Base-by-base conservation (phyloP, 2,888 invertebrate genomes). In the Cataglyphis livida region DNA sequence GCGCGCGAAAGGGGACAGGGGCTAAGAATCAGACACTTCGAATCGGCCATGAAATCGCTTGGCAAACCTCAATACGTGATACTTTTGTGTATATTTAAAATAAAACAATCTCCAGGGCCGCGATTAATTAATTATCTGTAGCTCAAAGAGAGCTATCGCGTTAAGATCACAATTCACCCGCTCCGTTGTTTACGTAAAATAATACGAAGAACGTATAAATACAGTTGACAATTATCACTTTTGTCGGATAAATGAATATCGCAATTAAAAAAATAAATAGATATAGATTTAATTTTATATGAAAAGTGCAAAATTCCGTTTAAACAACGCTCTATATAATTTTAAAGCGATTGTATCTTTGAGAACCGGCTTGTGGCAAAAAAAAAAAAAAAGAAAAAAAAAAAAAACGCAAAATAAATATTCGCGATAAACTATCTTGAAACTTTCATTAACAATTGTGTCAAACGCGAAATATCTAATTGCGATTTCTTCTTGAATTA, bases 81-180 rank as follows among this genome's bases (percentile, higher is more conserved):
- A n/a, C 48, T 70, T 70, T 25, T 70, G 35, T 70, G 35, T 51
- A 62, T 73, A 75, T 86, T 84, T 88, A 76, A 84, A 51, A 88
- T 86, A 86, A 89, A 90, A 90, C 83, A 83, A 82, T 76, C 48
- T 71, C 48, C 66, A 61, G 79, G 86, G 84, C 84, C 91, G 86
- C 86, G 90, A 92, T 92, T 89, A 88, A 92, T 91, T 92, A 92
- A 92, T 92, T 92, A 92, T 90, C 88, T 84, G 82, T 81, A 86
- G 85, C 62, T 38, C 85, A 75, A 82, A 73, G 83, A 88, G 82
- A 84, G 86, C 83, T 75, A 83, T 87, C 84, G 85, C 84, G 84
- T 84, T 73, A 85, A 64, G 82, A 88, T 88, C 84, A 3, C 57
- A 28, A 57, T 4, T 59, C 21, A 9, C 4, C 12, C 68, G 15